A percentile compares a stretch with the other conserved stretches of the same genome.
Evolutionary conservation across 2,888 invertebrate genomes (phyloP).

Genomic region (Pasiphila rectangulata): DNA sequence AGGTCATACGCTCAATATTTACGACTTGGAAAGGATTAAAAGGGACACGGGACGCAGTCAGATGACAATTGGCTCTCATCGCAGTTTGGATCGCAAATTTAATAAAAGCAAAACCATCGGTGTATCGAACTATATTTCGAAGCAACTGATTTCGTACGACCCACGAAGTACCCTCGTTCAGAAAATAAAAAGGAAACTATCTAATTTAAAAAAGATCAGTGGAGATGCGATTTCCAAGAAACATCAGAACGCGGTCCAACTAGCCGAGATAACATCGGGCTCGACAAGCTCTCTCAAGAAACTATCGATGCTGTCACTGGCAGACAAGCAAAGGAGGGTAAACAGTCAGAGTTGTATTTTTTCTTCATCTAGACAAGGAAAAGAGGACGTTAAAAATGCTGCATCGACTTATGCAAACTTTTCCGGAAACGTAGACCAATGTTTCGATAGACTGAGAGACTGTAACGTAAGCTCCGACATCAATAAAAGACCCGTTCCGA

Average conservation of each 20-base stretch:
- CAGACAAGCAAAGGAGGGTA: slow-evolving; percentile 69
- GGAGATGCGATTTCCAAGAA: slow-evolving; percentile 73
- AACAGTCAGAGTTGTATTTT: slow-evolving; percentile 74
- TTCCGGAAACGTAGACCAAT: slow-evolving; percentile 75
- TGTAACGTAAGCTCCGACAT: slow-evolving; percentile 54
- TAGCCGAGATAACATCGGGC: slow-evolving; percentile 72
- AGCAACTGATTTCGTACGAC: slow-evolving; percentile 75
- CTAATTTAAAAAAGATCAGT: slow-evolving; percentile 75
- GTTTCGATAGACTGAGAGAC: slow-evolving; percentile 70
- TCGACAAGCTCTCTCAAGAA: slow-evolving; percentile 71
- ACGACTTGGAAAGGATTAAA: slow-evolving; percentile 72
- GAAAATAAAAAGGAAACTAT: slow-evolving; percentile 75
- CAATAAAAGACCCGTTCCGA: slow-evolving; percentile 49
- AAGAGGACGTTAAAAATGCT: slow-evolving; percentile 65
- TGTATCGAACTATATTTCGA: slow-evolving; percentile 74
- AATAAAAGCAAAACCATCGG: slow-evolving; percentile 72
- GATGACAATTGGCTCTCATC: slow-evolving; percentile 62
- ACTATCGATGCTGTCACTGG: slow-evolving; percentile 70
- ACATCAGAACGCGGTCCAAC: slow-evolving; percentile 73
- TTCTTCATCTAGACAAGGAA: slow-evolving; percentile 62
- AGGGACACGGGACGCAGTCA: slow-evolving; percentile 62
- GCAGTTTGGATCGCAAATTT: slow-evolving; percentile 74
- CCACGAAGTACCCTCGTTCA: slow-evolving; percentile 73
- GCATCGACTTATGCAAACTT: slow-evolving; percentile 71
- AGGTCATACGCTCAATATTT: slow-evolving; percentile 70